phyloP scores from a whole-genome alignment of 2,888 invertebrate genomes.

The Danaus chrysippus region DNA sequence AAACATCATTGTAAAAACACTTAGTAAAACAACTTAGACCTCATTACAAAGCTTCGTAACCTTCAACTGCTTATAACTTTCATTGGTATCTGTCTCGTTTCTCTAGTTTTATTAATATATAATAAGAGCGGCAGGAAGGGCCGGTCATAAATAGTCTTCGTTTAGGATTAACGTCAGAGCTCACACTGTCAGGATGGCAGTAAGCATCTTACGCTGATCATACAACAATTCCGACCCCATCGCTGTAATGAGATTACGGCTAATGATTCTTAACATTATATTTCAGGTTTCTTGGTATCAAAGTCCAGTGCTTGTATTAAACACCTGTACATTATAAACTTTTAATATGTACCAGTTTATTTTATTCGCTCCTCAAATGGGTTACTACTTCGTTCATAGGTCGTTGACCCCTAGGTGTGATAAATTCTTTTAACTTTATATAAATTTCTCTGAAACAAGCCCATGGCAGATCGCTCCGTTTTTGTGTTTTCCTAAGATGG shows the following conservation, averaged over 20 bases:
- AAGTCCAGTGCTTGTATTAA: background rate
- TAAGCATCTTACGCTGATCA: conserved; percentile 7
- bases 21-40: no score
- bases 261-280: background rate
- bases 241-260: background rate
- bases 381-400: no score
- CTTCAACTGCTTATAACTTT: no score
- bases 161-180: conserved; percentile 11
- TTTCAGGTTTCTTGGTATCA: background rate
- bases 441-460: background rate
- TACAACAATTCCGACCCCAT: background rate
- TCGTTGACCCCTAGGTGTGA: no score
- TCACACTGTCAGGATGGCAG: conserved; percentile 8
- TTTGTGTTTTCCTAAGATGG: conserved; percentile 37
- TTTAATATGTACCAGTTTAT: no score
- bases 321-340: background rate
- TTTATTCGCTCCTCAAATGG: no score
- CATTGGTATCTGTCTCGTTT: no score
- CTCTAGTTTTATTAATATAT: background rate
- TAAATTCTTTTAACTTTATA: background rate
- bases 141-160: conserved; percentile 9
- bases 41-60: no score
- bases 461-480: background rate
- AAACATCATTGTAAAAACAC: no score
- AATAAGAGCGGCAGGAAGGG: background rate